Evolutionary conservation across 64 coral and sea anemone species (phyloP).

Genomic region (Porites lutea): DNA sequence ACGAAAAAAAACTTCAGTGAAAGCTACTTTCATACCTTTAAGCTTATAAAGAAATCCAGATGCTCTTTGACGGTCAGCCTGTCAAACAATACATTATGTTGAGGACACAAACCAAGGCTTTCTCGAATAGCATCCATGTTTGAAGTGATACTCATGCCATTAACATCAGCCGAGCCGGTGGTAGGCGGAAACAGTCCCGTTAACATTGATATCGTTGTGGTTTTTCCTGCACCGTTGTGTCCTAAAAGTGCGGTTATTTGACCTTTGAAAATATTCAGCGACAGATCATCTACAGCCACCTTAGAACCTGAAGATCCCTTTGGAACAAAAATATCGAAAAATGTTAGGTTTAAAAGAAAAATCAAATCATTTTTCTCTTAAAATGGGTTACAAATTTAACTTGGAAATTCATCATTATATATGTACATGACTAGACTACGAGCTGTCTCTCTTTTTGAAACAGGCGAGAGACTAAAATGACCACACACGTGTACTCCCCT

Average conservation of each 20-base stretch:
- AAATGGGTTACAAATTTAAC: too few species aligned
- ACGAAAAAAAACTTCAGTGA: too few species aligned
- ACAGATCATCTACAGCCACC: conserved; percentile 8
- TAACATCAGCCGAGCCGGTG: not conserved
- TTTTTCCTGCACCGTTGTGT: conserved; percentile 15
- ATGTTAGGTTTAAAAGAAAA: too few species aligned
- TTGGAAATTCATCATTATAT: too few species aligned
- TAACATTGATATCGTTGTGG: conserved; percentile 10
- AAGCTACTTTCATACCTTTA: conserved; percentile 51
- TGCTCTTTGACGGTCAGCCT: conserved; percentile 84
- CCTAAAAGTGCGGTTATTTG: conserved; percentile 4
- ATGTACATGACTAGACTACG: too few species aligned
- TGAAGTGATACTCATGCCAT: not conserved
- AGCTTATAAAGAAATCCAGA: conserved; percentile 81
- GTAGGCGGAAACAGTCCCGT: not conserved
- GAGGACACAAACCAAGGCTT: conserved; percentile 72
- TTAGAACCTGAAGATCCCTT: not conserved
- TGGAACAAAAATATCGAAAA: not conserved
- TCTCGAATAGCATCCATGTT: not conserved
- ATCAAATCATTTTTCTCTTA: too few species aligned
- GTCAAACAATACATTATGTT: conserved; percentile 91
- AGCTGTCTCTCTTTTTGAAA: too few species aligned
- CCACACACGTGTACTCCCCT: too few species aligned
- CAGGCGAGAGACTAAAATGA: too few species aligned
- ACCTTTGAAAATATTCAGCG: conserved; percentile 1